Base-by-base conservation (phyloP, 1,140 invertebrate genomes). In the Reticulitermes speratus region DNA sequence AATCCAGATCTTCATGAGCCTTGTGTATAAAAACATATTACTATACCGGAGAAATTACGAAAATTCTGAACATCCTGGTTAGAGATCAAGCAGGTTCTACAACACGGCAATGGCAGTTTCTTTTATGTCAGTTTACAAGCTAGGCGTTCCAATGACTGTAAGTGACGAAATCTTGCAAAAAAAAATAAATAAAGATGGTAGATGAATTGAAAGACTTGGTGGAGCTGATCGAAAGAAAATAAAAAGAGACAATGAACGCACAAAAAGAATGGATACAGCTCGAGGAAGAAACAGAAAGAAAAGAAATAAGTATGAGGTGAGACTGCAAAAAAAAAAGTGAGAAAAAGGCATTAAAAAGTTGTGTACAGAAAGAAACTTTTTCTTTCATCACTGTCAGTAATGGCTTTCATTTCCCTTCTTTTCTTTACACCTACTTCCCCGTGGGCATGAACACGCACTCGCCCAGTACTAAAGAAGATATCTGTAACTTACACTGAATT, bases 351-450 rank as follows among this genome's bases (percentile, higher is more conserved):
- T 75, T 75, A 75, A 75, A 75, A 75, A 75, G 65, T 30, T 75
- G 65, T n/a, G 65, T 75, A 30, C 65, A 2, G 65, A n/a, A 87
- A 87, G 87, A 88, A 89, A 90, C 90, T 89, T 90, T 90, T 90
- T 90, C 89, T 90, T 90, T 90, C 89, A 90, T 90, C 89, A 90
- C 88, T 88, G 25, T 75, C 65, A 69, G 89, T 90, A 90, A 90
- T 90, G 90, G 89, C 90, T 90, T 90, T 90, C 89, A 90, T 89
- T 90, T 90, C 89, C 90, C 90, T 88, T 88, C 85, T 84, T 84
- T 84, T 84, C 52, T 44, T 38, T 84, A n/a, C 5, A 30, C 84
- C 59, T 65, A 55, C 52, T 30, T 84, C 84, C 84, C 48, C 16
- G 21, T n/a, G 65, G 65, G n/a, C 25, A 75, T 30, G n/a, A n/a